Conservation (phyloP, 1,140 invertebrate genomes). For the Conopomorpha cramerella region DNA sequence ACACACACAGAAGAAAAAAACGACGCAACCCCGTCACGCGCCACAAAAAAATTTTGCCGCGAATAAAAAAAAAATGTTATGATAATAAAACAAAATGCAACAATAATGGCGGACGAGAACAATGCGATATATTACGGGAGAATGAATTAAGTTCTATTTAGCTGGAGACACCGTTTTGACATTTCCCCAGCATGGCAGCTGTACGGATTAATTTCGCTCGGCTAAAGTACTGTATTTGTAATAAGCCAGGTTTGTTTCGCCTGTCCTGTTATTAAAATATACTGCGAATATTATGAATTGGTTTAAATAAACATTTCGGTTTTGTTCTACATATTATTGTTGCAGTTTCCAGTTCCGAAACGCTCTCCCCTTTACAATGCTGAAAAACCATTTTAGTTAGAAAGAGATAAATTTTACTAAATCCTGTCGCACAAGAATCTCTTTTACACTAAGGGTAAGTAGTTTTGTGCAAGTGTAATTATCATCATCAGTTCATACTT, state of each 20-base stretch:
- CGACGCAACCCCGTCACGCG: constrained; percentile 38
- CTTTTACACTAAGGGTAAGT: no score
- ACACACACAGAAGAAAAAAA: constrained; percentile 42
- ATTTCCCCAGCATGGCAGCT: constrained; percentile 35
- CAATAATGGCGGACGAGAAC: constrained; percentile 50
- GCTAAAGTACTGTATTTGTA: constrained; percentile 48
- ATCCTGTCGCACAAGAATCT: no score
- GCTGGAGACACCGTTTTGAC: constrained; percentile 46
- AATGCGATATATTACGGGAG: constrained; percentile 33
- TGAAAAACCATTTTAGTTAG: no score
- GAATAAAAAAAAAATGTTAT: constrained; percentile 46
- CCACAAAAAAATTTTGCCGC: constrained; percentile 54
- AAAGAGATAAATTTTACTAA: no score
- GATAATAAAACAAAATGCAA: constrained; percentile 53
- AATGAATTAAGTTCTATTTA: constrained; percentile 49
- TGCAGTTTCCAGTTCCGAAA: no score
- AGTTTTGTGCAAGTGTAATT: no score
- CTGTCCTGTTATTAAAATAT: constrained; percentile 13
- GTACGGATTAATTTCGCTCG: constrained; percentile 38
- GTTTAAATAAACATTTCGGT: no score
- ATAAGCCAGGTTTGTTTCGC: constrained; percentile 39
- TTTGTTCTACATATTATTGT: no score
- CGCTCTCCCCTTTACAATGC: no score
- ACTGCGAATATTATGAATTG: no score
- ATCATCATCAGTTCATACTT: no score